Conservation (phyloP, 1,140 invertebrate genomes). For the Trichoplusia ni region DNA sequence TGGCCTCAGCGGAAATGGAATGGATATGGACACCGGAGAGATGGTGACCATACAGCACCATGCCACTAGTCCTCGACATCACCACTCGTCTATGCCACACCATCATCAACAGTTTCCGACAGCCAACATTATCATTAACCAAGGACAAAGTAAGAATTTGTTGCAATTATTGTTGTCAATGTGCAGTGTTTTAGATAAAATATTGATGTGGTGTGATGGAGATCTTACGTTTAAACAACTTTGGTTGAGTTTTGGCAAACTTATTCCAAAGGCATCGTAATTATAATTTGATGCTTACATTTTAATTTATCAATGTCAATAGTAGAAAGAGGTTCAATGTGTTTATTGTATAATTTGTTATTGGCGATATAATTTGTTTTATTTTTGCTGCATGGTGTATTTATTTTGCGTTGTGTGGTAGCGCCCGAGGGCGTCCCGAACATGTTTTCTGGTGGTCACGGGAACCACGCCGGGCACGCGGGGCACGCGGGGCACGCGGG, state of each 20-base stretch:
- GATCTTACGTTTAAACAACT: too few relatives aligned
- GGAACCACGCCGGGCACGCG: constrained; percentile 58
- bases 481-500: constrained; percentile 57
- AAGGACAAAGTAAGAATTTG: constrained; percentile 70
- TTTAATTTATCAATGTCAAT: too few relatives aligned
- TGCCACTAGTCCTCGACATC: constrained; percentile 83
- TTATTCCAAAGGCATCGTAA: too few relatives aligned
- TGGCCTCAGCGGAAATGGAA: constrained; percentile 84
- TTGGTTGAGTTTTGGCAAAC: too few relatives aligned
- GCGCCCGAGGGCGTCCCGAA: constrained; percentile 76
- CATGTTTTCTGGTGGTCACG: constrained; percentile 73
- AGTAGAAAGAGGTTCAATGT: too few relatives aligned
- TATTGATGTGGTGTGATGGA: neutral
- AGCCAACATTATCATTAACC: constrained; percentile 74
- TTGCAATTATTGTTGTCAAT: neutral
- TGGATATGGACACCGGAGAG: constrained; percentile 89
- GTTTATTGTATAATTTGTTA: neutral
- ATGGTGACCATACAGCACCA: constrained; percentile 92
- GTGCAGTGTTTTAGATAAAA: neutral
- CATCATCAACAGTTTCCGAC: constrained; percentile 74
- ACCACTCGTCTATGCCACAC: constrained; percentile 71
- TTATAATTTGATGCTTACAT: too few relatives aligned
- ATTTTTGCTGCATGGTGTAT: constrained; percentile 60
- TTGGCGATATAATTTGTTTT: constrained; percentile 8
- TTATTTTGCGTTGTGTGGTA: constrained; percentile 73